Evolutionary conservation across 2,113 vertebrate species (phyloP).

Genomic region (Carollia perspicillata): DNA sequence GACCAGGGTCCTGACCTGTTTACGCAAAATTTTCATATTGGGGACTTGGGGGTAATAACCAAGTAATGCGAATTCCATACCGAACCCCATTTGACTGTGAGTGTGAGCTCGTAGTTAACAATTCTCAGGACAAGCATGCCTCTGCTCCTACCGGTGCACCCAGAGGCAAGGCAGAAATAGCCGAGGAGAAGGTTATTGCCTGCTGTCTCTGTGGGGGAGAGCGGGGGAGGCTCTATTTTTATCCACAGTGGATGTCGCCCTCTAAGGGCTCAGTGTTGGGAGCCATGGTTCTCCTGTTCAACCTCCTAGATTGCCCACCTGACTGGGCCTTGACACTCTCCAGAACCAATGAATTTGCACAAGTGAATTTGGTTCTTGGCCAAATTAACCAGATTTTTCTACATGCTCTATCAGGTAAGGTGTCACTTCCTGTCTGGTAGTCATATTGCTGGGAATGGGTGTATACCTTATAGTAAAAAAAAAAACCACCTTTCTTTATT

Average conservation of each 20-base stretch:
- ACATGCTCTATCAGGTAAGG: neutral
- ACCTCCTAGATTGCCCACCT: neutral
- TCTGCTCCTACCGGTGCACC: too few relatives aligned
- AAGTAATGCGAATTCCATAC: neutral
- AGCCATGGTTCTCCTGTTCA: neutral
- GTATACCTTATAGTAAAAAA: neutral
- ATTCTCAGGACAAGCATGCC: neutral
- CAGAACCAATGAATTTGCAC: neutral
- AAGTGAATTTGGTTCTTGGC: neutral
- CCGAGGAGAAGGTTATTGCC: neutral
- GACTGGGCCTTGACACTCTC: neutral
- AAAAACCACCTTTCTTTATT: neutral
- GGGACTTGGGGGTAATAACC: neutral
- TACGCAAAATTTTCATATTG: neutral
- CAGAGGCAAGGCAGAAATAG: neutral
- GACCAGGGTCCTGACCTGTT: neutral
- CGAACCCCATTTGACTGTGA: neutral
- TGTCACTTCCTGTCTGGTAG: neutral
- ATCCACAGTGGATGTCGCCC: neutral
- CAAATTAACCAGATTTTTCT: neutral
- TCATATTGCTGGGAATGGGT: neutral
- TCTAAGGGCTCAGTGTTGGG: neutral
- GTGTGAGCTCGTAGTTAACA: neutral
- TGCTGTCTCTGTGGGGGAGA: neutral
- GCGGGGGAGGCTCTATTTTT: neutral